Conservation (phyloP, 2,888 invertebrate genomes). For the Deilephila porcellus region DNA sequence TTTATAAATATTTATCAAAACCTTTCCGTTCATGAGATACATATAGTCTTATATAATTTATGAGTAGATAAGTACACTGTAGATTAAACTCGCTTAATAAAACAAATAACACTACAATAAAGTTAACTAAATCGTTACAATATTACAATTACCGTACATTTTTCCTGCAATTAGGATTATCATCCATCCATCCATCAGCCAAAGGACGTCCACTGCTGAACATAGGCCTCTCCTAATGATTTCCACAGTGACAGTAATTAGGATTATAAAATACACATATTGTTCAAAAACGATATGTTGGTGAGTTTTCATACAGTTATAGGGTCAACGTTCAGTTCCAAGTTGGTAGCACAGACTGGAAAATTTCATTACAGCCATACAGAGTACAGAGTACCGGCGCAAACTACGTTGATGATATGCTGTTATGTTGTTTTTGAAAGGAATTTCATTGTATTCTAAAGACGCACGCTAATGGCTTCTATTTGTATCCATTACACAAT, state of each 20-base stretch:
- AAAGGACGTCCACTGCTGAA: no score
- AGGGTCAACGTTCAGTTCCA: conserved; percentile 37
- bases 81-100: no score
- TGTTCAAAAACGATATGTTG: conserved; percentile 29
- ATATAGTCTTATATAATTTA: no score
- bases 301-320: conserved; percentile 40
- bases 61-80: no score
- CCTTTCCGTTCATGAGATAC: no score
- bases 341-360: conserved; percentile 52
- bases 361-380: conserved; percentile 59
- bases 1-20: no score
- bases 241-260: no score
- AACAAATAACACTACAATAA: no score
- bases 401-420: conserved; percentile 41
- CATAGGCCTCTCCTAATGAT: no score
- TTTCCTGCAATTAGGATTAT: not conserved
- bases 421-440: conserved; percentile 15
- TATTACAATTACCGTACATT: no score
- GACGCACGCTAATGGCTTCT: not conserved
- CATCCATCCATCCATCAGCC: no score
- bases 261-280: conserved; percentile 33
- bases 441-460: conserved; percentile 6
- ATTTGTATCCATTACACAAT: not conserved
- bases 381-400: conserved; percentile 44
- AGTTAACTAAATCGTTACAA: no score